These are phyloP conservation scores for Zygothrica quintamaculata DNA, from an alignment of 2,888 invertebrate genomes.

Conservation along the genomic window DNA sequence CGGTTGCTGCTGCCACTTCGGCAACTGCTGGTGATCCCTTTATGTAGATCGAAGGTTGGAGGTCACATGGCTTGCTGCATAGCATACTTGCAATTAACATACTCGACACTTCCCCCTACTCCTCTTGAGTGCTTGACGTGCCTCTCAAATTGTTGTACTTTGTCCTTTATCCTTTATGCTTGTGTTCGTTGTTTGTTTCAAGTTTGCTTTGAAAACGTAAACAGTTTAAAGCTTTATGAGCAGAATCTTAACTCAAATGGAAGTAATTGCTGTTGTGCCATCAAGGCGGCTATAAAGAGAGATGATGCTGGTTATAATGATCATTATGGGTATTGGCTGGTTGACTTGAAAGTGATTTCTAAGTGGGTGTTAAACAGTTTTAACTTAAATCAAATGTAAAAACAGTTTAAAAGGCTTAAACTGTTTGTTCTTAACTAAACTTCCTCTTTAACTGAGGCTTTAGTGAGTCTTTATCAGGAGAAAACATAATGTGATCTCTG, in stretches of 20 bases:
- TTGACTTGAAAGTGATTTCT: conserved; percentile 17
- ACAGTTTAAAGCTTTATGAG: conserved; percentile 62
- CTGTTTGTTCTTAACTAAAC: too few species aligned
- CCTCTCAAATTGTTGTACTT: conserved; percentile 55
- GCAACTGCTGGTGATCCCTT: too few species aligned
- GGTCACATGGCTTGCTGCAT: conserved; percentile 68
- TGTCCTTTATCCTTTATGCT: conserved; percentile 22
- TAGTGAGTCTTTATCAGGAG: too few species aligned
- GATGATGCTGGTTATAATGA: not conserved
- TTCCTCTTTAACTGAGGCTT: too few species aligned
- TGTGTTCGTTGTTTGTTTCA: conserved; percentile 34
- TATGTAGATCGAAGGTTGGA: conserved; percentile 10
- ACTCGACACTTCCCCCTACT: conserved; percentile 64
- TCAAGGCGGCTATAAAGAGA: not conserved
- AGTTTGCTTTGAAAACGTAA: conserved; percentile 55
- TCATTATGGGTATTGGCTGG: conserved; percentile 3
- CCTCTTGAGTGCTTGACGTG: conserved; percentile 44
- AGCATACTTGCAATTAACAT: conserved; percentile 70
- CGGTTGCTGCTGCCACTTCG: conserved; percentile 25
- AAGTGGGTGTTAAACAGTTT: too few species aligned
- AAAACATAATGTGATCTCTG: too few species aligned
- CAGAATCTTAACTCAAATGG: conserved; percentile 48
- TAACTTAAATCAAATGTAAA: too few species aligned
- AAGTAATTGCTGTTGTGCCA: conserved; percentile 44
- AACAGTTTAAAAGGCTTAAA: too few species aligned